These are phyloP conservation scores for Sminthopsis crassicaudata DNA, from an alignment of 2,113 vertebrate species.

Conservation along the genomic window DNA sequence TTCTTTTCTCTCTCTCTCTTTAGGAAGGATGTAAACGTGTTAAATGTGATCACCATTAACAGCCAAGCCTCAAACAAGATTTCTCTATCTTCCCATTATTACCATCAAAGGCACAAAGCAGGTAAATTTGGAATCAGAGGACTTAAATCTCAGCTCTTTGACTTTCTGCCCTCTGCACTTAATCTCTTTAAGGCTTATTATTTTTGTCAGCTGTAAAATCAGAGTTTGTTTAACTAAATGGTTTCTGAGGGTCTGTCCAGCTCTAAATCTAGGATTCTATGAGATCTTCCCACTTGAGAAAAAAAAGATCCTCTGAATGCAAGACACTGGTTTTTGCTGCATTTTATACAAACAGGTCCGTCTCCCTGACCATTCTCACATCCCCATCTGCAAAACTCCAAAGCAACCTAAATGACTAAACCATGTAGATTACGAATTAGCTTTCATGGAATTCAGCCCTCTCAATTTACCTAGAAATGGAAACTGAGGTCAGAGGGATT, in stretches of 20 bases:
- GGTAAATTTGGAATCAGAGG: too few species aligned
- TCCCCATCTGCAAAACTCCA: not conserved
- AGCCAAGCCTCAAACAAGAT: too few species aligned
- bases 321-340: not conserved
- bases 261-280: not conserved
- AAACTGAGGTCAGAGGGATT: not conserved
- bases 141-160: not conserved
- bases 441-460: not conserved
- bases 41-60: too few species aligned
- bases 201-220: not conserved
- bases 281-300: not conserved
- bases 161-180: not conserved
- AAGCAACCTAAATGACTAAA: not conserved
- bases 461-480: too few species aligned
- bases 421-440: not conserved
- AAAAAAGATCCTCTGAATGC: not conserved
- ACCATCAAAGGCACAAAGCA: too few species aligned
- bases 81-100: too few species aligned
- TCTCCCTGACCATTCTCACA: not conserved
- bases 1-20: too few species aligned
- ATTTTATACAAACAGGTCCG: not conserved
- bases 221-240: not conserved
- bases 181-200: not conserved
- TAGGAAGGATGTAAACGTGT: too few species aligned
- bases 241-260: not conserved